Base-by-base conservation (phyloP, 2,113 vertebrate genomes). In the Ptyas mucosa region DNA sequence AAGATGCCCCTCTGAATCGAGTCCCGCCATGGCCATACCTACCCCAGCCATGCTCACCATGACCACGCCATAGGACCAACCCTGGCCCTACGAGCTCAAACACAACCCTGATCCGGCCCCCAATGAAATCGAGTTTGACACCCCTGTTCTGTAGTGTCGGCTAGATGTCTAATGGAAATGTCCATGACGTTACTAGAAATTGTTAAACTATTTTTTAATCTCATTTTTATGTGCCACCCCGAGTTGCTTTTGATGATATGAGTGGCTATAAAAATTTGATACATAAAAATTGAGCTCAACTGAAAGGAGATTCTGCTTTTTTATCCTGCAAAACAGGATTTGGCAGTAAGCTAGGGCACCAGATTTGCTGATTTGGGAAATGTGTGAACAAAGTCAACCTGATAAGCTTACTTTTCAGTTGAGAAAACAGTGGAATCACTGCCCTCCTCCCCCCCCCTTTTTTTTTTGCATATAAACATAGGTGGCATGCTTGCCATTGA, bases 381-480 rank as follows among this genome's bases (percentile, higher is more conserved):
- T 51, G 43, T 3, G 5, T 14, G 49, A 87, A 52, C 86, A 87
- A 87, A 87, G 11, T 87, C 49, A 87, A 18, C 26, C 24, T 52
- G 49, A 87, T 52, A 87, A 51, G 86, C 86, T 87, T 87, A 52
- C 14, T 51, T 52, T n/a, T 87, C 86, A 26, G 9, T 87, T 87
- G 43, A 14, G 10, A 52, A 52, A 93, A 93, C 92, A 95, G 93
- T 15, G 57, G 93, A 96, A 94, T 69, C 2, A 3, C 29, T 29
- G 90, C 57, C 49, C 8, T 92, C 87, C 51, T 46, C 46, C 93
- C 8, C 20, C 54, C 5, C 43, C 5, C 43, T 46, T 24, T 94
- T 94, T 43, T n/a, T 55, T 94, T 39, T 92, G 69, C 43, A 64
- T 95, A 92, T 95, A 34, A 92, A 91, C 91, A 29, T 89, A 93